Base-by-base conservation (phyloP, 23 tunicate species). In the Trididemnum clinides region DNA sequence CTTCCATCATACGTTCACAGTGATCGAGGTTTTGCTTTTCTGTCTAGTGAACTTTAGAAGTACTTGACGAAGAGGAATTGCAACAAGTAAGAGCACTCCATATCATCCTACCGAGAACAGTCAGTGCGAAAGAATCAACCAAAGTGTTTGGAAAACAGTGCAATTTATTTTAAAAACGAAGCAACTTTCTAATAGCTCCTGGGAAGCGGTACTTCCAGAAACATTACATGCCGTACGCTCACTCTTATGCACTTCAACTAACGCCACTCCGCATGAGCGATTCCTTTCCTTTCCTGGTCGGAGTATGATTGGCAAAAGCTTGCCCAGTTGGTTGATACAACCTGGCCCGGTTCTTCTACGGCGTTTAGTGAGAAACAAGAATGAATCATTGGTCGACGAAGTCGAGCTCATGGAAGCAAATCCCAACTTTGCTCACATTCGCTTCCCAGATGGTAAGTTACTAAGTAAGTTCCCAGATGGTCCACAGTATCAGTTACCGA, bases 1-100 rank as follows among this genome's bases (percentile, higher is more conserved):
- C 28, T 35, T 2, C 57, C 83, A n/a, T 5, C 18, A n/a, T 73
- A 34, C 25, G 25, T 73, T 12, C 57, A 36, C 57, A 64, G 81
- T 54, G 88, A 84, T 28, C 71, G 88, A 2, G 81, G 88, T 1
- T 0, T 36, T 2, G 31, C 88, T 1, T 84, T 84, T 51, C 12
- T 54, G 51, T n/a, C 38, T 33, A 50, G 28, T 28, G 88, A 84
- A 29, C 28, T 84, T 37, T 72, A 72, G 59, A 20, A 84, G 25
- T 72, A 36, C 34, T 28, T 84, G 31, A 28, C 10, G 27, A 10
- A 29, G 88, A 2, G 81, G 81, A 1, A 54, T 84, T 3, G 81
- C 81, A 4, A 51, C 88, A n/a, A 84, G 88, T 27, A 18, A 71
- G 12, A 65, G 37, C 2, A 65, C 87, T 6, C 75, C 36, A 29